Evolutionary conservation across 2,113 vertebrate species (phyloP), one percentile per base, ranked within the genome.

Genomic region (Neogobius melanostomus): DNA sequence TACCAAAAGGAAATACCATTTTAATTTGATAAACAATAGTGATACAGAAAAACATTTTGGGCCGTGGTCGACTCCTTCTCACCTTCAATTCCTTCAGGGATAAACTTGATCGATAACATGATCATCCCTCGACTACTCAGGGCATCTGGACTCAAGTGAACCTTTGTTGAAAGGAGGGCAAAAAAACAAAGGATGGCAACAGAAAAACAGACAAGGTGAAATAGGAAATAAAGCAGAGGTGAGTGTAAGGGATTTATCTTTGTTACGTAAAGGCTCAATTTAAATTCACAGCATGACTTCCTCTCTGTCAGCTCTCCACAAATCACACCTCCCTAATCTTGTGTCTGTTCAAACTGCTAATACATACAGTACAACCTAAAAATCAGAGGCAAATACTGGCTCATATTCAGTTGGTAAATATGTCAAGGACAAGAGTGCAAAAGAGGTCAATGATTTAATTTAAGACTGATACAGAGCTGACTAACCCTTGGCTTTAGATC

Each of bases 401-500:
- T 57, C 42, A 44, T 21, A 16, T n/a, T 69, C 36, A 43, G 64
- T 50, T 61, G 4, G 21, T 64, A 69, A 81, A 77, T 64, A 82
- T 83, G 16, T 74, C 44, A 48, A 36, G 28, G 14, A 36, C 28
- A 0, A 42, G 14, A 12, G 53, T 64, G 67, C 16, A 63, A 51
- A 57, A 8, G 44, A 2, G 11, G 43, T 66, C 36, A 56, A 57
- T 49, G 54, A 11, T 66, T 28, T 53, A 50, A 48, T 66, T 42
- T 47, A 43, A 28, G n/a, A 51, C 5, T 43, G 21, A 56, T 72
- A 54, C 16, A 60, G 51, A 64, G 21, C 15, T 21, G 49, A 0
- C 92, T 89, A 89, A 99, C 98, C 89, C 95, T 91, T 4, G 97
- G 94, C 82, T 95, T 94, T 43, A 99, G 93, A 11, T 86, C 88